phyloP scores from a whole-genome alignment of 2,797 vertebrate genomes.

The Eulemur albifrons region DNA sequence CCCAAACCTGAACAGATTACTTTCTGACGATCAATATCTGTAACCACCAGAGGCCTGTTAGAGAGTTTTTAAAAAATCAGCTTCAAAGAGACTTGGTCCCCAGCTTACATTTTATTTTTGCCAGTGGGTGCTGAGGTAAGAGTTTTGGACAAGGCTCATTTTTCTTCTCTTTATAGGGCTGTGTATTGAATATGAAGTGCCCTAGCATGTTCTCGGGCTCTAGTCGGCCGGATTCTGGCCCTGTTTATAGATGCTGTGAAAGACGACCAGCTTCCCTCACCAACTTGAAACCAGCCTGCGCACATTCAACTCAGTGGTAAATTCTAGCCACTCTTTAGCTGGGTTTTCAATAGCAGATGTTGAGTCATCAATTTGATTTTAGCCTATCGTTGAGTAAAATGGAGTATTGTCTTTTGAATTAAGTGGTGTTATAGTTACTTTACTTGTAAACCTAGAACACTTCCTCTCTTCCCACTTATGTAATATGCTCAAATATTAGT shows the following conservation, averaged over 20 bases:
- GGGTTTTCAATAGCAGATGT: background rate
- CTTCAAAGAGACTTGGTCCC: constrained; percentile 85
- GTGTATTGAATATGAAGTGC: constrained; percentile 85
- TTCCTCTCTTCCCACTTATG: background rate
- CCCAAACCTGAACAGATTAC: constrained; percentile 92
- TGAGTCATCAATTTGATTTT: constrained; percentile 26
- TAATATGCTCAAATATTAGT: background rate
- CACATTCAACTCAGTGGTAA: constrained; percentile 47
- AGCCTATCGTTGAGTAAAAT: constrained; percentile 11
- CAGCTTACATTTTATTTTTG: constrained; percentile 87
- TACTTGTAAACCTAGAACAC: background rate
- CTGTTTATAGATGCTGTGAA: constrained; percentile 46
- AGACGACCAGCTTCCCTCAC: background rate
- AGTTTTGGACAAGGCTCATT: constrained; percentile 87
- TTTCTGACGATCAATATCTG: constrained; percentile 93
- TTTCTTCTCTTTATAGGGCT: constrained; percentile 87
- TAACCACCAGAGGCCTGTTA: constrained; percentile 92
- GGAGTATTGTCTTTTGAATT: background rate
- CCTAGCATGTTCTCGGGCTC: constrained; percentile 69
- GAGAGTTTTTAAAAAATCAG: constrained; percentile 80
- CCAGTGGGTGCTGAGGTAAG: constrained; percentile 87
- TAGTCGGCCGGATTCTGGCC: constrained; percentile 49
- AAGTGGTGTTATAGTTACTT: background rate
- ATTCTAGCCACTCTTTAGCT: background rate
- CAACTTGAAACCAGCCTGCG: constrained; percentile 39